phyloP scores from a whole-genome alignment of 92 coral and sea anemone species.

The Anthopleura xanthogrammica region DNA sequence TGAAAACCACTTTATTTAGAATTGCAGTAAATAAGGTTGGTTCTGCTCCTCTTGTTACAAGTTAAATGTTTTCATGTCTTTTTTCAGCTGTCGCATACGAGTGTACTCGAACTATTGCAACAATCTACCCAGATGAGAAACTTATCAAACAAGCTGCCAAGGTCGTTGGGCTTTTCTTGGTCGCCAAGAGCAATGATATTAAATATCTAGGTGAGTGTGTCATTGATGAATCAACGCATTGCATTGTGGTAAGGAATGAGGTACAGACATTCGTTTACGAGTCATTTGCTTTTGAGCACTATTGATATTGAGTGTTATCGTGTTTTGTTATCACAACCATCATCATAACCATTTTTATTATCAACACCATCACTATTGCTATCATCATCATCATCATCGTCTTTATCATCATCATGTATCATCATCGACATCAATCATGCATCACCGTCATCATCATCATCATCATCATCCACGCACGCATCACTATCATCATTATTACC shows the following conservation, averaged over 20 bases:
- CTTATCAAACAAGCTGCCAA: slow-evolving; percentile 70
- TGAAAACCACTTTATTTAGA: no score
- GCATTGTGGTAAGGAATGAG: not conserved
- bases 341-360: not conserved
- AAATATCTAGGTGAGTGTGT: slow-evolving; percentile 71
- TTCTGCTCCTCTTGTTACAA: not conserved
- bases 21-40: no score
- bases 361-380: not conserved
- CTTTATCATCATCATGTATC: not conserved
- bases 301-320: no score
- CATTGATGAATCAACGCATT: not conserved
- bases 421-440: not conserved
- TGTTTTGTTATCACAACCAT: not conserved
- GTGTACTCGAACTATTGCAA: slow-evolving; percentile 76
- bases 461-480: not conserved
- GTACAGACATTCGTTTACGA: no score
- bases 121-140: slow-evolving; percentile 75
- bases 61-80: not conserved
- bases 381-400: not conserved
- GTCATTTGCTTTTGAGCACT: no score
- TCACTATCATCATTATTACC: not conserved
- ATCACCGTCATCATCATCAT: not conserved
- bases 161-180: slow-evolving; percentile 81
- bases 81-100: slow-evolving; percentile 87
- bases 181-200: slow-evolving; percentile 74